phyloP scores from a whole-genome alignment of 2,113 vertebrate genomes.

The Machaerirhynchus nigripectus region DNA sequence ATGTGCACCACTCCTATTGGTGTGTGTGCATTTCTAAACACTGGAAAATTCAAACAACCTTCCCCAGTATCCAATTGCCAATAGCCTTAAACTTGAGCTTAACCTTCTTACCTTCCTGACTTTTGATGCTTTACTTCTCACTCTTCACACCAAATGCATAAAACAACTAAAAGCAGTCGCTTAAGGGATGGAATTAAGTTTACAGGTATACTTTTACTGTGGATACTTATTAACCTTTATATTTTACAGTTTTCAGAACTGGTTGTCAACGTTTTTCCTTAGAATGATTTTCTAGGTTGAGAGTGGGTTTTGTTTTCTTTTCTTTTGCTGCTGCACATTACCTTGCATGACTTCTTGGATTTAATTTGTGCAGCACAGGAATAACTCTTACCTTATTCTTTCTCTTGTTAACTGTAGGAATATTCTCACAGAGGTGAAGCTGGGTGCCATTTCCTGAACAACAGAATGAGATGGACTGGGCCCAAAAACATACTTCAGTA shows the following conservation, averaged over 20 bases:
- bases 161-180: not conserved
- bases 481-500: not conserved
- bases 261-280: not conserved
- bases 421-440: not conserved
- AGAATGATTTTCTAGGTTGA: not conserved
- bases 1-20: not conserved
- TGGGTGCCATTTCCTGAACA: not conserved
- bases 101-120: not conserved
- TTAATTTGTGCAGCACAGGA: not conserved
- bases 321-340: not conserved
- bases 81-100: not conserved
- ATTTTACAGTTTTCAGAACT: not conserved
- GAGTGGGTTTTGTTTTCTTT: not conserved
- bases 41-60: not conserved
- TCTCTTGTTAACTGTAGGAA: not conserved
- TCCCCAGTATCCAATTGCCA: not conserved
- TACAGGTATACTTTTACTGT: not conserved
- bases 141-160: not conserved
- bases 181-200: not conserved
- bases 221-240: not conserved
- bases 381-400: not conserved
- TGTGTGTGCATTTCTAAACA: not conserved
- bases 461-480: not conserved
- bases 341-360: not conserved
- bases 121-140: not conserved